Evolutionary conservation across 2,888 invertebrate species (phyloP), one percentile per base, ranked within the genome.

Genomic region (Archips crataeganus): DNA sequence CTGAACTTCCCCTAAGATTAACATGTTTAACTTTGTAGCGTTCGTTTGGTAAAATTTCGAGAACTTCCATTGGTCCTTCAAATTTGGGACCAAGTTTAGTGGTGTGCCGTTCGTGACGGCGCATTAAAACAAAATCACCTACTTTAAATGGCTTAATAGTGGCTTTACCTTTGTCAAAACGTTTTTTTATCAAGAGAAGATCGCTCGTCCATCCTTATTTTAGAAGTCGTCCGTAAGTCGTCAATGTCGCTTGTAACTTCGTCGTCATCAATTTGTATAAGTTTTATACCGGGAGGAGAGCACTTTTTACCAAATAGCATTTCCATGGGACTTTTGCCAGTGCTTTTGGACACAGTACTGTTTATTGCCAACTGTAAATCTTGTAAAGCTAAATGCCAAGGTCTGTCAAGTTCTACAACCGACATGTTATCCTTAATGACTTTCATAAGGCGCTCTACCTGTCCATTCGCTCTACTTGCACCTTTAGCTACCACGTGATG

Each of bases 341-440:
- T 76, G 10, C 42, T 64, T 72, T 76, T 75, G 0, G 76, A 75
- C 1, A 75, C 13, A 11, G 76, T 75, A 42, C 77, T 76, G 47
- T 77, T 79, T 3, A 77, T 75, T 0, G 78, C 77, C 6, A 77
- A 57, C 61, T 77, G 77, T 64, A 76, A 51, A 2, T 71, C 77
- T 57, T 63, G 65, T 5, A 77, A 42, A 3, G 75, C 70, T n/a
- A 32, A 23, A 3, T 75, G 49, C 75, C 72, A 75, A 15, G 69
- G 71, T 45, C 61, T 69, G 62, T 42, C 36, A 60, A 59, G 45
- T 42, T 75, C 73, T 13, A 75, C 67, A 23, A 76, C 60, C 23
- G 76, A 68, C 69, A 76, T 71, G 13, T 69, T 74, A 47, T 76
- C 71, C 60, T 75, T 76, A 10, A 75, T 71, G 1, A 74, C 45